These are phyloP conservation scores for Lordiphosa fenestrarum DNA, from an alignment of 2,888 invertebrate species.

Conservation along the genomic window DNA sequence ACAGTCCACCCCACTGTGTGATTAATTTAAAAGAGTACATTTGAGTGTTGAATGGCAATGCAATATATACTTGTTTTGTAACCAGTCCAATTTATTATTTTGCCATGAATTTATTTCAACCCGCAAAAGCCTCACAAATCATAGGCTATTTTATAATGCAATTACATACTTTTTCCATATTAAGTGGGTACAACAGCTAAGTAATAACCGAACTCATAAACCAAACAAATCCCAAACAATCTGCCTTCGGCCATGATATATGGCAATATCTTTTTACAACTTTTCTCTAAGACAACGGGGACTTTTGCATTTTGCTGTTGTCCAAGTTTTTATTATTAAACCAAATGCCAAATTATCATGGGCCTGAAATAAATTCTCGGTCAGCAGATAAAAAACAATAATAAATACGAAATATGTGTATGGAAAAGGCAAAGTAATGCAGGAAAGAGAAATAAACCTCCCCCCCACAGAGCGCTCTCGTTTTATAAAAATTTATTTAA, in stretches of 20 bases:
- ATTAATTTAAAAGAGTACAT: no score
- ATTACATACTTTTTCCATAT: slow-evolving; percentile 7
- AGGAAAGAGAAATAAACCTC: slow-evolving; percentile 33
- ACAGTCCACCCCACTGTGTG: no score
- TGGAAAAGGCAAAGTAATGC: slow-evolving; percentile 20
- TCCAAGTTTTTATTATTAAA: slow-evolving; percentile 35
- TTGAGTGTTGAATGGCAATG: no score
- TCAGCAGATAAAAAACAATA: slow-evolving; percentile 35
- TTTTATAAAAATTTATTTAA: slow-evolving; percentile 63
- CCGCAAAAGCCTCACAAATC: slow-evolving; percentile 1
- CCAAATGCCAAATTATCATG: slow-evolving; percentile 60
- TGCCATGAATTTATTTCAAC: no score
- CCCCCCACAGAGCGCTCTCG: slow-evolving; percentile 23
- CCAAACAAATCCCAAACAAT: slow-evolving; percentile 60
- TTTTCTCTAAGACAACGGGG: slow-evolving; percentile 38
- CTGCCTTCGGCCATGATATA: slow-evolving; percentile 64
- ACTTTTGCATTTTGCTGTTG: slow-evolving; percentile 32
- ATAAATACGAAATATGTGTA: slow-evolving; percentile 47
- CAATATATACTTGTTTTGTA: no score
- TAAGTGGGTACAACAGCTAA: slow-evolving; percentile 4
- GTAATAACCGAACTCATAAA: slow-evolving; percentile 51
- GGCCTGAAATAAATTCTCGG: slow-evolving; percentile 52
- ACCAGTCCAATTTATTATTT: no score
- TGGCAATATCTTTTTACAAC: slow-evolving; percentile 41
- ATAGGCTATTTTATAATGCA: slow-evolving; percentile 10